Conservation (phyloP, 1,140 invertebrate genomes). For the Paraescarpia echinospica region DNA sequence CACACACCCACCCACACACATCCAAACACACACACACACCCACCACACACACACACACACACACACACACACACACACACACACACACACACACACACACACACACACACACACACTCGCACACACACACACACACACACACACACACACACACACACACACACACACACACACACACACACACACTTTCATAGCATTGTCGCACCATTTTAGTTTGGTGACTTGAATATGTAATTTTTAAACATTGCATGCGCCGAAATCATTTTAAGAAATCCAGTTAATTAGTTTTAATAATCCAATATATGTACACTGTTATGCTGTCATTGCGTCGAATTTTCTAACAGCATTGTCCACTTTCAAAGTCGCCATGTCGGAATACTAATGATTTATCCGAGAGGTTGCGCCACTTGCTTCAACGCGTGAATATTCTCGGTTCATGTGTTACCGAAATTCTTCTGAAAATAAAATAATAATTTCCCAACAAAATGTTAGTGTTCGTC, state of each 20-base stretch:
- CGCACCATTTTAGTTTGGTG: too few species aligned
- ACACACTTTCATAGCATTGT: not conserved
- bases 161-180: constrained; percentile 17
- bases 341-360: not conserved
- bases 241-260: not conserved
- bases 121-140: constrained; percentile 22
- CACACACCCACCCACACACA: not conserved
- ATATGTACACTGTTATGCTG: not conserved
- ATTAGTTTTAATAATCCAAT: not conserved
- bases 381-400: not conserved
- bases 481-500: not conserved
- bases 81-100: constrained; percentile 7
- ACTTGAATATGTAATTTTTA: too few species aligned
- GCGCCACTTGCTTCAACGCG: not conserved
- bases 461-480: too few species aligned
- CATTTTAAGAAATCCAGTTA: not conserved
- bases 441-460: not conserved
- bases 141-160: constrained; percentile 21
- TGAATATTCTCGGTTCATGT: not conserved
- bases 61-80: constrained; percentile 7
- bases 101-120: constrained; percentile 2
- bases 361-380: not conserved
- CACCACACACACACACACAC: not conserved
- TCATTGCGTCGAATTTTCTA: not conserved
- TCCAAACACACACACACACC: not conserved